Conservation (phyloP, 1,140 invertebrate species). For the Drosophila lacteicornis region DNA sequence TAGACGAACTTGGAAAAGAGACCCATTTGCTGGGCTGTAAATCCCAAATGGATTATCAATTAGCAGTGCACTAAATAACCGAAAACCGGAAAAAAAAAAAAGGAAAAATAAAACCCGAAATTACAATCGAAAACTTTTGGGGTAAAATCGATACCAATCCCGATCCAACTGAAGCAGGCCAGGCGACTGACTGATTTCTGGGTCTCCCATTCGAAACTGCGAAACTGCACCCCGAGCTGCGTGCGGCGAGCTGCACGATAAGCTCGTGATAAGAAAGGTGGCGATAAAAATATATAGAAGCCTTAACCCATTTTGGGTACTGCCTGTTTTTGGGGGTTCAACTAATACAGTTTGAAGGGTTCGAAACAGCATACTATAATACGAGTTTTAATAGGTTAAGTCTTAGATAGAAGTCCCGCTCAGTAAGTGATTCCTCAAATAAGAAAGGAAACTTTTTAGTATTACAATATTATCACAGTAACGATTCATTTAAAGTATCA, state of each 20-base stretch:
- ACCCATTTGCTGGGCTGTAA: constrained; percentile 62
- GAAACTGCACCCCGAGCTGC: constrained; percentile 12
- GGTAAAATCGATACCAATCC: constrained; percentile 15
- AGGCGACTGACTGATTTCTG: constrained; percentile 47
- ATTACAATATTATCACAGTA: no score
- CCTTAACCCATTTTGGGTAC: constrained; percentile 13
- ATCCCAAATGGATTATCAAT: constrained; percentile 65
- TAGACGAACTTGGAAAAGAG: constrained; percentile 74
- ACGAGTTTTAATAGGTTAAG: no score
- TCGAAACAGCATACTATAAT: no score
- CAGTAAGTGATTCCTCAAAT: no score
- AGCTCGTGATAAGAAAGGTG: constrained; percentile 28
- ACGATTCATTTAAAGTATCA: neutral
- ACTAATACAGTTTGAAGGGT: neutral
- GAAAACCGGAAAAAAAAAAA: constrained; percentile 1
- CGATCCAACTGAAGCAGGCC: constrained; percentile 13
- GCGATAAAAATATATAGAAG: neutral
- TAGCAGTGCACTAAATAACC: constrained; percentile 52
- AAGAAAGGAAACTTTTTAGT: no score
- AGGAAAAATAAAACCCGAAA: neutral
- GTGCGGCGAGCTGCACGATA: constrained; percentile 34
- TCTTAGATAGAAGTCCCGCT: no score
- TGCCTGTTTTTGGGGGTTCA: neutral
- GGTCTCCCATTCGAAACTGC: constrained; percentile 6
- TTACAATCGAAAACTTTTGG: constrained; percentile 7